Conservation (phyloP, 1,140 invertebrate species). For the Hestina assimilis region DNA sequence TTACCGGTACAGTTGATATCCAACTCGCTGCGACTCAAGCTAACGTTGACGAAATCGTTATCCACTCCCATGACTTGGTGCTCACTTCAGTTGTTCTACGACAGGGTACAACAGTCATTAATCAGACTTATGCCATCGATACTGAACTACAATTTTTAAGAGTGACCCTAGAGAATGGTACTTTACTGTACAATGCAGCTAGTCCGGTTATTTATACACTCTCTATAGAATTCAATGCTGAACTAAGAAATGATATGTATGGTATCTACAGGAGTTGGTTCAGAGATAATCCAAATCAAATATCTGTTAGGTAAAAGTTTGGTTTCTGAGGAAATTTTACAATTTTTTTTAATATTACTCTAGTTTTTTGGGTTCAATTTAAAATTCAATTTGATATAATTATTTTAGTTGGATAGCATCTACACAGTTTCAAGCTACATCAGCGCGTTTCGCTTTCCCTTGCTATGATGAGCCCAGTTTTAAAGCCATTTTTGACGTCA, state of each 20-base stretch:
- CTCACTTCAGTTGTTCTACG: constrained; percentile 52
- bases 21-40: constrained; percentile 45
- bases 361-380: neutral
- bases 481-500: constrained; percentile 86
- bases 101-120: constrained; percentile 35
- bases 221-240: constrained; percentile 70
- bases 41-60: constrained; percentile 75
- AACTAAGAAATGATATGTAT: constrained; percentile 79
- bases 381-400: neutral
- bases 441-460: constrained; percentile 90
- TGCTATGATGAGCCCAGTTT: constrained; percentile 93
- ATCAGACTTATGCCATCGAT: constrained; percentile 14
- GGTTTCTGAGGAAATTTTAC: neutral
- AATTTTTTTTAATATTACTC: neutral
- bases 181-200: constrained; percentile 37
- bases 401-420: constrained; percentile 76
- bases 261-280: constrained; percentile 91
- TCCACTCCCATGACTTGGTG: constrained; percentile 81
- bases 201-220: constrained; percentile 57
- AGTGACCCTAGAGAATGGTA: constrained; percentile 37
- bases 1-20: constrained; percentile 80
- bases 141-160: constrained; percentile 41
- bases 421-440: constrained; percentile 90
- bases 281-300: constrained; percentile 43
- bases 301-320: constrained; percentile 32